phyloP scores from a whole-genome alignment of 1,140 invertebrate genomes.

The Drosophila auraria region DNA sequence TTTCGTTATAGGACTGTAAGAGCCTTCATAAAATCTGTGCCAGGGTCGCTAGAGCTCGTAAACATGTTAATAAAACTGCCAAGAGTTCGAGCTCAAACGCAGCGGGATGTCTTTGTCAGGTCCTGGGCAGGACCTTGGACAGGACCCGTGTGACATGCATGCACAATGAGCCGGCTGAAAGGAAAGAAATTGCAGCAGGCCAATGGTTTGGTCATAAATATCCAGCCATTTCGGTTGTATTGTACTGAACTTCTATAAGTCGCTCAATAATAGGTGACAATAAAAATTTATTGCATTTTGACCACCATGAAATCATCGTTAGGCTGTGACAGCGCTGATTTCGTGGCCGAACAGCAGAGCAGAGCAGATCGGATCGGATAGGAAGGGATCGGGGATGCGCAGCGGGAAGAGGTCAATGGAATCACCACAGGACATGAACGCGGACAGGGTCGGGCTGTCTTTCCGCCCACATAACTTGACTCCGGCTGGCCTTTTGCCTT shows the following conservation, averaged over 20 bases:
- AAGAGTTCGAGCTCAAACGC: conserved; percentile 56
- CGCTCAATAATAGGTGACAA: conserved; percentile 75
- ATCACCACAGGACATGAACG: conserved; percentile 47
- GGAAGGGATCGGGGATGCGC: conserved; percentile 21
- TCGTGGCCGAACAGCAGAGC: conserved; percentile 5
- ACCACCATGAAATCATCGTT: conserved; percentile 85
- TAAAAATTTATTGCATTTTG: conserved; percentile 84
- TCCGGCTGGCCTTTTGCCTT: conserved; percentile 50
- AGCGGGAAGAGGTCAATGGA: conserved; percentile 71
- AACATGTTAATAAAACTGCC: conserved; percentile 82
- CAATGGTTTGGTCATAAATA: conserved; percentile 68
- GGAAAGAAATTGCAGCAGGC: conserved; percentile 50
- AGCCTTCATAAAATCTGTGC: conserved; percentile 27
- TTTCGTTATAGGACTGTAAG: conserved; percentile 20
- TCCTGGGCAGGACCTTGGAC: conserved; percentile 42
- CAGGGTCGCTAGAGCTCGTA: conserved; percentile 40
- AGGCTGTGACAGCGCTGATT: conserved; percentile 52
- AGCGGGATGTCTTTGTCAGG: conserved; percentile 58
- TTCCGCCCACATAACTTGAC: conserved; percentile 64
- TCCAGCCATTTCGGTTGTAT: conserved; percentile 27
- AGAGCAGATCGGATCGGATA: conserved; percentile 23
- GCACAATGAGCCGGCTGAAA: conserved; percentile 53
- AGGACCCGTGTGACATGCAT: conserved; percentile 72
- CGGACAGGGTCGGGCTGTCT: conserved; percentile 14
- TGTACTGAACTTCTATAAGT: conserved; percentile 40